These are phyloP conservation scores for Ochropleura plecta DNA, from an alignment of 2,888 invertebrate genomes.

Conservation along the genomic window DNA sequence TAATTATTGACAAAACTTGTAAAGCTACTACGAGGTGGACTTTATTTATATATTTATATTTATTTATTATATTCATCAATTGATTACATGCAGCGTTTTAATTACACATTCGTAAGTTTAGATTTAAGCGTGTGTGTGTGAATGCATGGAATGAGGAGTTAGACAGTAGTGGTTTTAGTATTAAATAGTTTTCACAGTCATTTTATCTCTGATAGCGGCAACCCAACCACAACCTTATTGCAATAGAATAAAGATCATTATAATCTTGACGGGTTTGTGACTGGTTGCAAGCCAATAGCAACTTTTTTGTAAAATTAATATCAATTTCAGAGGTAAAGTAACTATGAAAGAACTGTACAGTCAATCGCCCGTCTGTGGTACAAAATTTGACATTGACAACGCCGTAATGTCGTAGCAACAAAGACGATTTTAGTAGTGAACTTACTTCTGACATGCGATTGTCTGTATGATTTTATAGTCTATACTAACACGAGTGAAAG, in stretches of 20 bases:
- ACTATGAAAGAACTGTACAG: background rate
- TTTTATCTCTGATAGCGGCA: background rate
- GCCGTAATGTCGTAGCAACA: background rate
- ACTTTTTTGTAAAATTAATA: background rate
- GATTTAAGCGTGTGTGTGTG: conserved; percentile 16
- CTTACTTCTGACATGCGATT: conserved; percentile 4
- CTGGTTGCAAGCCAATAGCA: background rate
- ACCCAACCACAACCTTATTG: background rate
- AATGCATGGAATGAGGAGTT: conserved; percentile 39
- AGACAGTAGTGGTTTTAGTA: conserved; percentile 9
- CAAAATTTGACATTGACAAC: background rate
- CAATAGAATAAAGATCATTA: background rate
- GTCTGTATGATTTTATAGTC: conserved; percentile 15
- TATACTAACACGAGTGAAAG: conserved; percentile 23
- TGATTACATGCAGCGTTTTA: conserved; percentile 82
- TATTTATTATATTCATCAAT: conserved; percentile 22
- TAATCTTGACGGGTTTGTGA: background rate
- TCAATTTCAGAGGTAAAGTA: background rate
- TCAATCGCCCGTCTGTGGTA: background rate
- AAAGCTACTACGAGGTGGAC: too few species aligned
- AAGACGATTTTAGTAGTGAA: background rate
- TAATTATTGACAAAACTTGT: background rate
- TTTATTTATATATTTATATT: conserved; percentile 38
- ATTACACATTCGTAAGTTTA: conserved; percentile 84
- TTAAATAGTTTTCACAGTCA: background rate